These are phyloP conservation scores for Nesometra sesokonis DNA, from an alignment of 35 echinoderm and acorn worm genomes.

Conservation along the genomic window DNA sequence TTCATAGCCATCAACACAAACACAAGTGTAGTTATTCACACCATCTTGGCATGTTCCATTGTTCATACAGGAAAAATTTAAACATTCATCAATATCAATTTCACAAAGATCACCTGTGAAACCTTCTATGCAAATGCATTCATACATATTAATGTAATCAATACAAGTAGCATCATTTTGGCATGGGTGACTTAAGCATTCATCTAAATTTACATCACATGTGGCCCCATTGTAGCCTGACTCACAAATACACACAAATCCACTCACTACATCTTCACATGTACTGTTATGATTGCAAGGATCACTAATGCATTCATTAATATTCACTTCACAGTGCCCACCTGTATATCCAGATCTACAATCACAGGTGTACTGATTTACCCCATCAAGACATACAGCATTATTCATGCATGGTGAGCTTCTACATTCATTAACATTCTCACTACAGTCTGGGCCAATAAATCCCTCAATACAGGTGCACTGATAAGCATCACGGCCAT, in stretches of 20 bases:
- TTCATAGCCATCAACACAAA: constrained; percentile 23
- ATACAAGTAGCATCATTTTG: not conserved
- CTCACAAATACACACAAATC: not conserved
- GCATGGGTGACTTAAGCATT: not conserved
- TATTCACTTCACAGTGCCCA: not conserved
- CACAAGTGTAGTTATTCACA: constrained; percentile 25
- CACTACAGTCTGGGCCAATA: not conserved
- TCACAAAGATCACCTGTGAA: constrained; percentile 47
- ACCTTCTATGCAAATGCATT: not conserved
- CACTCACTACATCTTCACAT: not conserved
- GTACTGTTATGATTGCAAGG: not conserved
- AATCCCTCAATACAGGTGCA: not conserved
- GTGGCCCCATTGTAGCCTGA: not conserved
- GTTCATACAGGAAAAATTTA: constrained; percentile 35
- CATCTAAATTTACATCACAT: not conserved
- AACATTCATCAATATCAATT: constrained; percentile 56
- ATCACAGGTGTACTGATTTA: not conserved
- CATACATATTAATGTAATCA: not conserved
- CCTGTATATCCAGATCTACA: not conserved
- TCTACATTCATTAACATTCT: constrained; percentile 5
- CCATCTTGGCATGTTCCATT: constrained; percentile 20
- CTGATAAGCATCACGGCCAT: not conserved
- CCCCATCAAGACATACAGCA: not conserved
- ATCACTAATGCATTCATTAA: not conserved
- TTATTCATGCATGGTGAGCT: not conserved